Percentiles rank a stretch among this genome's conserved stretches.
Evolutionary conservation across 2,113 vertebrate species (phyloP).

Genomic region (Silurus asotus): DNA sequence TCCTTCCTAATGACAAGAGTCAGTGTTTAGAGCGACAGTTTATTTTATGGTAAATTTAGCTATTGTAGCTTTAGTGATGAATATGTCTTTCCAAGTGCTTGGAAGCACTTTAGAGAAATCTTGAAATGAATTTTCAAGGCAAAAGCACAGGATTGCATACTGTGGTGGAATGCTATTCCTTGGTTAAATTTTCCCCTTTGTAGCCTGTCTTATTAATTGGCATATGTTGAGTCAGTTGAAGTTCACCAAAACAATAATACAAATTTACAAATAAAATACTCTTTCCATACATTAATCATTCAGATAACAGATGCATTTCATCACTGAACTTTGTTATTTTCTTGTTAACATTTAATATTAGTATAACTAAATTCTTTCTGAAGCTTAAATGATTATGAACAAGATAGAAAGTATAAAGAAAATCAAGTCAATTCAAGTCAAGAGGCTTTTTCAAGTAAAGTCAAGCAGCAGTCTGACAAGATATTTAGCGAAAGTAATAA

Average conservation of each 20-base stretch:
- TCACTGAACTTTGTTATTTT: background rate
- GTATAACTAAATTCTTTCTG: slow-evolving; percentile 3
- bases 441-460: too few species aligned
- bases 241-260: slow-evolving; percentile 27
- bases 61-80: slow-evolving; percentile 39
- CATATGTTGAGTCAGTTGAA: slow-evolving; percentile 3
- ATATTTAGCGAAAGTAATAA: background rate
- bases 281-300: slow-evolving; percentile 1
- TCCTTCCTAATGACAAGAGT: slow-evolving; percentile 43
- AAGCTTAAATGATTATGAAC: slow-evolving; percentile 15
- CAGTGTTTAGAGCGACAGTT: slow-evolving; percentile 23
- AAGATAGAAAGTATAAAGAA: background rate
- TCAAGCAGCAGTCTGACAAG: slow-evolving; percentile 22
- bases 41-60: slow-evolving; percentile 30
- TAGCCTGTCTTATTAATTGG: slow-evolving; percentile 19
- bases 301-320: slow-evolving; percentile 4
- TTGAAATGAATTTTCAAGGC: slow-evolving; percentile 39
- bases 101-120: slow-evolving; percentile 28
- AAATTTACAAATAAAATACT: slow-evolving; percentile 34
- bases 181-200: slow-evolving; percentile 14
- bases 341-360: slow-evolving; percentile 28
- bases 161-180: slow-evolving; percentile 17
- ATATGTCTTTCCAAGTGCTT: slow-evolving; percentile 41
- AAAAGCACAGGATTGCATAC: slow-evolving; percentile 22
- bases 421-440: background rate